Percentiles rank a stretch among this genome's conserved stretches.
Conservation (phyloP, 2,797 vertebrate species). For the Enoplosus armatus region DNA sequence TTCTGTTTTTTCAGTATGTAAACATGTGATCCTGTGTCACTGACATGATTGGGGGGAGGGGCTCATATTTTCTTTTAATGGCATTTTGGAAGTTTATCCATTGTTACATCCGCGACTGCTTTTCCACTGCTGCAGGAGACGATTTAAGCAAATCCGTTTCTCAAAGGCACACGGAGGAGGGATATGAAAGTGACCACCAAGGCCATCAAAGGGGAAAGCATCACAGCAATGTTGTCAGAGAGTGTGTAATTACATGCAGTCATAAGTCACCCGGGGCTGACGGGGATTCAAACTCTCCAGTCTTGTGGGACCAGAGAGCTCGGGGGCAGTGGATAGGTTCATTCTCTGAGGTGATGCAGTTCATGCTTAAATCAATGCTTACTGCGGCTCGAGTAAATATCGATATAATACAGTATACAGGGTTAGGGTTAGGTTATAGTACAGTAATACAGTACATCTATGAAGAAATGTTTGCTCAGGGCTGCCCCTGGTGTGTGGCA, state of each 20-base stretch:
- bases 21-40: slow-evolving; percentile 15
- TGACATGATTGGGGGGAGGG: slow-evolving; percentile 15
- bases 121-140: slow-evolving; percentile 28
- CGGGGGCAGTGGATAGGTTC: too few species aligned
- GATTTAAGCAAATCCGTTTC: slow-evolving; percentile 33
- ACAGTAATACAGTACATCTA: too few species aligned
- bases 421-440: too few species aligned
- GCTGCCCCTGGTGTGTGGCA: background rate
- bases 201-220: slow-evolving; percentile 64
- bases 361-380: slow-evolving; percentile 33
- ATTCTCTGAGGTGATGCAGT: too few species aligned
- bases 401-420: too few species aligned
- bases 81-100: slow-evolving; percentile 10
- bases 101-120: slow-evolving; percentile 22
- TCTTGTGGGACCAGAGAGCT: slow-evolving; percentile 30
- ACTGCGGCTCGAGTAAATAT: too few species aligned
- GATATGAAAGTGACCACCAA: slow-evolving; percentile 57
- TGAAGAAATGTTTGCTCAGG: background rate
- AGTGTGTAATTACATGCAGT: slow-evolving; percentile 63
- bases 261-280: slow-evolving; percentile 58
- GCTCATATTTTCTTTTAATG: slow-evolving; percentile 33
- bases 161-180: slow-evolving; percentile 48
- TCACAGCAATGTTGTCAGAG: slow-evolving; percentile 36
- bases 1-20: slow-evolving; percentile 6
- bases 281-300: slow-evolving; percentile 40